Conservation (phyloP, 2,888 invertebrate genomes). For the Drosophila gaucha region DNA sequence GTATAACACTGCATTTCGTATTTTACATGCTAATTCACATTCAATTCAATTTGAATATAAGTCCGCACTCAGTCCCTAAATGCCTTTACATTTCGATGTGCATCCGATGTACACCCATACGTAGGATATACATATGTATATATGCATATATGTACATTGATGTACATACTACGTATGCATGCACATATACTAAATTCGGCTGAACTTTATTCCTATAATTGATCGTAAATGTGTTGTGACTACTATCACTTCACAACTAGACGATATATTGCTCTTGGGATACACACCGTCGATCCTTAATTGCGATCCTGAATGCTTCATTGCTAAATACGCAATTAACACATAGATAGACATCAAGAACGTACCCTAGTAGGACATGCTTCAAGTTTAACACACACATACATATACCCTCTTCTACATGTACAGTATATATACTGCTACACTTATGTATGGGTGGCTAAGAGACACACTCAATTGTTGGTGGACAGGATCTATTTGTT, state of each 20-base stretch:
- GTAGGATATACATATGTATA: not conserved
- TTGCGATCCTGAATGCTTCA: no score
- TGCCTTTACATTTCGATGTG: conserved; percentile 3
- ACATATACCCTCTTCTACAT: no score
- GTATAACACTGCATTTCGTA: conserved; percentile 6
- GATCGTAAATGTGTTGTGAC: not conserved
- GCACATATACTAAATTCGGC: not conserved
- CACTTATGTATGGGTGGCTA: no score
- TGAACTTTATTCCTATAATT: not conserved
- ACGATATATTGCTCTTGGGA: no score
- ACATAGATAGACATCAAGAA: no score
- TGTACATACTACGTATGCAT: conserved; percentile 11
- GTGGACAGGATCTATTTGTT: no score
- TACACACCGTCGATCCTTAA: no score
- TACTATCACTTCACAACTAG: not conserved
- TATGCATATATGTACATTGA: not conserved
- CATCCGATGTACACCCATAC: not conserved
- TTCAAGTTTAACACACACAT: no score
- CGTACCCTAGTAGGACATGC: no score
- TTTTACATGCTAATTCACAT: conserved; percentile 6
- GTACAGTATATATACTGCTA: no score
- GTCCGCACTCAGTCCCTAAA: not conserved
- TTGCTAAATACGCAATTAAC: no score
- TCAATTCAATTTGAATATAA: conserved; percentile 1
- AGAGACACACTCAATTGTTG: not conserved